Percentiles rank a stretch among this genome's conserved stretches.
phyloP scores from a whole-genome alignment of 2,113 vertebrate species.

The Hemicordylus capensis region DNA sequence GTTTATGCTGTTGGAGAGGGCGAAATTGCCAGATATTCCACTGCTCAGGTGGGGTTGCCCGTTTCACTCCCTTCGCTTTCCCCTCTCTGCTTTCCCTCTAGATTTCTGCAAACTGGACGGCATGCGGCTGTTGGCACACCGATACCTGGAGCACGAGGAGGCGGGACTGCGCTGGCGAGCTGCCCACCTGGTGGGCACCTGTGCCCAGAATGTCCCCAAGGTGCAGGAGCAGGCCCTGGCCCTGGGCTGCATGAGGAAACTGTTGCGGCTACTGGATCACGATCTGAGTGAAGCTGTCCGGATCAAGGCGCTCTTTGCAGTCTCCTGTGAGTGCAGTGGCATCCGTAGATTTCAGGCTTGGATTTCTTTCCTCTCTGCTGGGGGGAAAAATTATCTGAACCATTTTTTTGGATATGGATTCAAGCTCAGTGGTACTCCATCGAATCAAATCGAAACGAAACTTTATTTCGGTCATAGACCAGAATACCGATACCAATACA shows the following conservation, averaged over 20 bases:
- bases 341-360: no score
- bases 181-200: constrained; percentile 85
- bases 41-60: no score
- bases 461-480: no score
- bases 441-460: no score
- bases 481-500: no score
- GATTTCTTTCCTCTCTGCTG: no score
- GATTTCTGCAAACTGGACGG: constrained; percentile 90
- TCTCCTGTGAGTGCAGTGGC: constrained; percentile 84
- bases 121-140: constrained; percentile 83
- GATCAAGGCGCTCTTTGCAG: constrained; percentile 89
- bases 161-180: constrained; percentile 85
- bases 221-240: constrained; percentile 85
- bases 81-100: constrained; percentile 43
- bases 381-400: no score
- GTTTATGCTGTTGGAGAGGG: no score
- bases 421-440: no score
- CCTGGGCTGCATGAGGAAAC: constrained; percentile 78
- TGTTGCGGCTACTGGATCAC: constrained; percentile 83
- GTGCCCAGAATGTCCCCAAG: constrained; percentile 89
- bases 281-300: constrained; percentile 81
- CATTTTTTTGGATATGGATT: no score
- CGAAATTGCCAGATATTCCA: background rate
- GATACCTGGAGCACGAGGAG: constrained; percentile 78
- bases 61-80: accelerated